phyloP scores from a whole-genome alignment of 2,888 invertebrate genomes.

The Orchesella flavescens region DNA sequence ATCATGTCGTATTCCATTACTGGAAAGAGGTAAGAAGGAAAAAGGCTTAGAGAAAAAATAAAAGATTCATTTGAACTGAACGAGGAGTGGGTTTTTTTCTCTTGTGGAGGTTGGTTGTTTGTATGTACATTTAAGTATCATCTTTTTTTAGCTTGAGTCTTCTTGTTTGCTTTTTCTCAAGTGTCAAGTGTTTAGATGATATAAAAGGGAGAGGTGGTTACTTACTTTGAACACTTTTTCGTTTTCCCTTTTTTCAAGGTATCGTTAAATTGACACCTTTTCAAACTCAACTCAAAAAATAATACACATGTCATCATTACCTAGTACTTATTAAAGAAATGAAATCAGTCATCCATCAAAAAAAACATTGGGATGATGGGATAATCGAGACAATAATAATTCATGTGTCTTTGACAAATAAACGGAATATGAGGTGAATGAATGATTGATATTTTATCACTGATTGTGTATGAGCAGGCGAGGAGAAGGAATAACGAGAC shows the following conservation, averaged over 20 bases:
- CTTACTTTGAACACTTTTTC: constrained; percentile 21
- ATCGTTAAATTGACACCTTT: constrained; percentile 52
- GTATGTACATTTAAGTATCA: constrained; percentile 1
- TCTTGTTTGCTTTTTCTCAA: constrained; percentile 21
- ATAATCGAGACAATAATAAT: constrained; percentile 36
- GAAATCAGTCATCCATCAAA: constrained; percentile 20
- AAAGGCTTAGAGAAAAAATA: constrained; percentile 6
- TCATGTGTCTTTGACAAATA: constrained; percentile 21
- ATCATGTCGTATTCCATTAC: constrained; percentile 54
- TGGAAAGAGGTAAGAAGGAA: constrained; percentile 24
- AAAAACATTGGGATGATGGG: neutral
- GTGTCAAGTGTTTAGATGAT: constrained; percentile 51
- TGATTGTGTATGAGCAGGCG: neutral
- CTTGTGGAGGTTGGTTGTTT: neutral
- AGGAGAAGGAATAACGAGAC: constrained; percentile 14
- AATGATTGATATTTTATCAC: constrained; percentile 27
- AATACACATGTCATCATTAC: constrained; percentile 46
- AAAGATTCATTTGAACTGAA: constrained; percentile 32
- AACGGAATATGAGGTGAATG: constrained; percentile 7
- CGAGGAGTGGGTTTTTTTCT: neutral
- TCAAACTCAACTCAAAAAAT: constrained; percentile 23
- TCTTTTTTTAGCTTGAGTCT: neutral
- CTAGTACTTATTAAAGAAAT: constrained; percentile 1
- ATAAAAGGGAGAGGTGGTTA: neutral
- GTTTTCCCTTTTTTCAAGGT: constrained; percentile 14